Evolutionary conservation across 2,797 vertebrate genomes (phyloP).

Genomic region (Hemitrygon akajei): DNA sequence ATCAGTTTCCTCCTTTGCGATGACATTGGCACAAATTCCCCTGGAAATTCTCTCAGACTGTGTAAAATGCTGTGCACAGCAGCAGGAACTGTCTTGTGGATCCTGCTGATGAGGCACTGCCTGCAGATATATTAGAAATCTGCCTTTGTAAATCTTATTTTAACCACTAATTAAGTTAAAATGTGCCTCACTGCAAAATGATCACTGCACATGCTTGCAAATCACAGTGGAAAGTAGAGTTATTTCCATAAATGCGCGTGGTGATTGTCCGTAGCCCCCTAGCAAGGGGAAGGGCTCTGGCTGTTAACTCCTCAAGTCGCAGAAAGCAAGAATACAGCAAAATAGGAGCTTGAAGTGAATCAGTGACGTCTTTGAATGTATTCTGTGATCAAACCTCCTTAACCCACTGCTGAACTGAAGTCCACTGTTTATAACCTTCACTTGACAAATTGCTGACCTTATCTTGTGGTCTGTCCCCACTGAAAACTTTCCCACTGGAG

Average conservation of each 20-base stretch:
- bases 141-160: slow-evolving; percentile 30
- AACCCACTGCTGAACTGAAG: too few species aligned
- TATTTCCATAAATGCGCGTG: background rate
- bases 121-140: slow-evolving; percentile 29
- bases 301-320: background rate
- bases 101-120: background rate
- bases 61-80: slow-evolving; percentile 1
- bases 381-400: too few species aligned
- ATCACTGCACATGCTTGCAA: background rate
- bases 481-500: too few species aligned
- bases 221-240: background rate
- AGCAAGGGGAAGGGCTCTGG: background rate
- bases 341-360: too few species aligned
- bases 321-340: too few species aligned
- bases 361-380: too few species aligned
- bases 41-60: background rate
- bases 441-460: too few species aligned
- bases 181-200: slow-evolving; percentile 19
- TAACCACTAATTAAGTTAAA: slow-evolving; percentile 25
- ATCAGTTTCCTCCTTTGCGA: background rate
- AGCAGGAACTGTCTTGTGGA: background rate
- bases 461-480: too few species aligned
- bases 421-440: too few species aligned
- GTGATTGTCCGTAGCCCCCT: background rate
- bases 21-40: background rate